Conservation (phyloP, 2,797 vertebrate genomes). For the Chrysocyon brachyurus region DNA sequence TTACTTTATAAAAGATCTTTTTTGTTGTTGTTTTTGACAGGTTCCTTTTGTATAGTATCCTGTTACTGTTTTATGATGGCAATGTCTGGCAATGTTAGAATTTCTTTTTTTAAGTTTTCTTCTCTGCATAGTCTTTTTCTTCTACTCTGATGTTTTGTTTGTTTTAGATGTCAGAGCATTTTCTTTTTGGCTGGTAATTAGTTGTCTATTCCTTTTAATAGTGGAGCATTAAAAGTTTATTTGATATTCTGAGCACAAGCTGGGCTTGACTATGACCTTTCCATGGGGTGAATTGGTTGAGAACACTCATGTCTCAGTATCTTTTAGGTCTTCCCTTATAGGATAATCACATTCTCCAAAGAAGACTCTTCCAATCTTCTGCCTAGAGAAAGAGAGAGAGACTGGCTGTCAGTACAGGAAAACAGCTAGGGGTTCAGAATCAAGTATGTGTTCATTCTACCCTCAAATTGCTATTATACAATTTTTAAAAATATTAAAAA, state of each 20-base stretch:
- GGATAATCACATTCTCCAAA: background rate
- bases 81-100: background rate
- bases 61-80: background rate
- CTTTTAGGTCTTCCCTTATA: background rate
- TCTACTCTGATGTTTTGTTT: background rate
- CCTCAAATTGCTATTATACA: background rate
- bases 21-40: background rate
- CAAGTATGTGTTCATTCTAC: background rate
- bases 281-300: background rate
- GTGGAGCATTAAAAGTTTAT: background rate
- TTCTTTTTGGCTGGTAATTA: background rate
- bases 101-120: background rate
- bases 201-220: background rate
- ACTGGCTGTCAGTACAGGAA: background rate
- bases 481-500: background rate
- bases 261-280: background rate
- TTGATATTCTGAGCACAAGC: background rate
- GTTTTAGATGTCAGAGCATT: background rate
- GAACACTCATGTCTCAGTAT: background rate
- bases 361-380: background rate
- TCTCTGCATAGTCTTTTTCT: background rate
- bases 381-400: background rate
- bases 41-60: background rate
- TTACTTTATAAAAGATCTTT: background rate
- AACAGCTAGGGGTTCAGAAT: background rate